Evolutionary conservation across 2,888 invertebrate species (phyloP), one percentile per base, ranked within the genome.

Genomic region (Plebejus argus): DNA sequence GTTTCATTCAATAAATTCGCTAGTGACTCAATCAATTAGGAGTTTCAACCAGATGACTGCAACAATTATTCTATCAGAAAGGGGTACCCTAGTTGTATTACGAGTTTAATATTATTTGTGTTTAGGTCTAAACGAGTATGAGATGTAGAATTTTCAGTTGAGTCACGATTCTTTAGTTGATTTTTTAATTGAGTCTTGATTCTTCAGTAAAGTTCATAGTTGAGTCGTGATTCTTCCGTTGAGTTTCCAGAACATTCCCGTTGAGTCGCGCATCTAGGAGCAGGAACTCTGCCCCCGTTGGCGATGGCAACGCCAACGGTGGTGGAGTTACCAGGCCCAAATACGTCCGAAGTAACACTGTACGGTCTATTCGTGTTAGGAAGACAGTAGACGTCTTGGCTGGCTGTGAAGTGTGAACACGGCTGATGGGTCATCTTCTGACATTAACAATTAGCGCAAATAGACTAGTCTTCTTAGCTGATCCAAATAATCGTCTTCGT

Each of bases 301-400:
- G 96, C 96, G 90, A 87, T 86, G 85, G 35, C 82, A 88, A 91
- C 90, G 96, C 96, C 96, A 96, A 96, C 96, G 96, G 96, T 96
- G 96, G 96, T 96, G 96, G 96, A 96, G 96, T 96, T 96, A 96
- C 96, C 96, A 96, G 92, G 94, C 96, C 96, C 89, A 92, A 91
- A 80, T 87, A 91, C 93, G 90, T 87, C 83, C 81, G 86, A 79
- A 78, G 85, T 76, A 18, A 53, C 4, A 4, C 18, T 45, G 3
- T 45, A 18, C 5, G 18, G 18, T 53, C 53, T 53, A 1, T 18
- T 53, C 3, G 18, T 5, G 12, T 15, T 49, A 18, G 5, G 5
- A 18, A 5, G 53, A 53, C 53, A 15, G 49, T 53, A 53, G 5
- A 18, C 53, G 0, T 53, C 15, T 53, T 53, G 5, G 53, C 53